Conservation (phyloP, 1,140 invertebrate genomes). For the Zaprionus taronus region DNA sequence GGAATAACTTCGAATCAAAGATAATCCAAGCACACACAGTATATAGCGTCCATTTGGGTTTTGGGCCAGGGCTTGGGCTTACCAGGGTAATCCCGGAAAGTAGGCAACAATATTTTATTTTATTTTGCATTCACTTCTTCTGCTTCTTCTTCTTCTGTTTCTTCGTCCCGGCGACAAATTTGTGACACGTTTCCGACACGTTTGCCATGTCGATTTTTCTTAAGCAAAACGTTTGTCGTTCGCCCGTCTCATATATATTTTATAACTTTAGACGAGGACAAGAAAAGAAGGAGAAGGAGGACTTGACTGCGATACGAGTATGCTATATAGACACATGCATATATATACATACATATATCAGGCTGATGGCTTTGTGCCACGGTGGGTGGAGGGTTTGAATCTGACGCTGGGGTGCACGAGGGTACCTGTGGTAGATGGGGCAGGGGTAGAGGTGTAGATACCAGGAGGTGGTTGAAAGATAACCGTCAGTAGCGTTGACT, state of each 20-base stretch:
- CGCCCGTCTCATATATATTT: constrained; percentile 76
- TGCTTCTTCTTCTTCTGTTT: neutral
- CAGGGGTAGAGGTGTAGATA: constrained; percentile 1
- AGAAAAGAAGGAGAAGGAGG: neutral
- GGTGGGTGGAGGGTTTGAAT: constrained; percentile 7
- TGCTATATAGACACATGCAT: neutral
- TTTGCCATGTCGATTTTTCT: constrained; percentile 81
- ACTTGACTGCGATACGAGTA: constrained; percentile 47
- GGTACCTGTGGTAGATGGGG: constrained; percentile 48
- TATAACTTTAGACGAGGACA: constrained; percentile 67
- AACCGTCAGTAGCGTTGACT: constrained; percentile 72
- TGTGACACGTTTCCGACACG: constrained; percentile 79
- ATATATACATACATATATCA: constrained; percentile 43
- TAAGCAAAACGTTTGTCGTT: constrained; percentile 73
- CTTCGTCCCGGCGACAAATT: constrained; percentile 58
- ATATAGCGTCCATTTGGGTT: constrained; percentile 14
- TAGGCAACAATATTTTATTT: constrained; percentile 63
- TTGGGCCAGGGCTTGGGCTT: constrained; percentile 15
- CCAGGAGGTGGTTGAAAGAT: constrained; percentile 71
- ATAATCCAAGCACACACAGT: constrained; percentile 36
- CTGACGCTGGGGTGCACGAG: constrained; percentile 40
- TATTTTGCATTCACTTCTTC: neutral
- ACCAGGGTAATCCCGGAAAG: constrained; percentile 65
- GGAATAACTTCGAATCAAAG: constrained; percentile 15
- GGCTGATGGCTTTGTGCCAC: neutral